Percentiles rank a stretch among this genome's conserved stretches.
phyloP scores from a whole-genome alignment of 2,797 vertebrate species.

The Bovichtus variegatus region DNA sequence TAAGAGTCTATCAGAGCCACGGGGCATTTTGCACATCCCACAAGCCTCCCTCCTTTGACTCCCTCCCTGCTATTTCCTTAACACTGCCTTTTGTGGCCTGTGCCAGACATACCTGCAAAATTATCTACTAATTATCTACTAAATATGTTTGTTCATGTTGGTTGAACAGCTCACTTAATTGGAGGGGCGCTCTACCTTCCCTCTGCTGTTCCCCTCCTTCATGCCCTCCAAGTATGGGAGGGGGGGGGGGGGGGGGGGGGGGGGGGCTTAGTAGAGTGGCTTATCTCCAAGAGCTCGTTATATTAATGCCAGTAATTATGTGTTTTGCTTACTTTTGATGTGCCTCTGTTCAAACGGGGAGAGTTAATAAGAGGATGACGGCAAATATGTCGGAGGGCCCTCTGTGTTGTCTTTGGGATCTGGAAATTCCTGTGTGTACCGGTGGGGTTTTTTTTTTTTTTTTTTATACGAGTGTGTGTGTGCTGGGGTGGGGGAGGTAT shows the following conservation, averaged over 20 bases:
- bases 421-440: slow-evolving; percentile 75
- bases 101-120: slow-evolving; percentile 91
- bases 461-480: slow-evolving; percentile 24
- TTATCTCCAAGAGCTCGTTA: slow-evolving; percentile 90
- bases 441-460: slow-evolving; percentile 46
- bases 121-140: slow-evolving; percentile 92
- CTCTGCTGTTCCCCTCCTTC: slow-evolving; percentile 66
- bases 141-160: slow-evolving; percentile 92
- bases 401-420: slow-evolving; percentile 78
- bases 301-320: slow-evolving; percentile 92
- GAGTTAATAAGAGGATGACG: slow-evolving; percentile 84
- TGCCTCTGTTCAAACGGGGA: slow-evolving; percentile 83
- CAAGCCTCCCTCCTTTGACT: slow-evolving; percentile 71
- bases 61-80: slow-evolving; percentile 83
- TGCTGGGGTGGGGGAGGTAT: slow-evolving; percentile 20
- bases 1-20: slow-evolving; percentile 73
- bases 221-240: slow-evolving; percentile 66
- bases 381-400: slow-evolving; percentile 81
- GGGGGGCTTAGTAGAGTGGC: slow-evolving; percentile 84
- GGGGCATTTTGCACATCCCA: slow-evolving; percentile 72
- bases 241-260: slow-evolving; percentile 39
- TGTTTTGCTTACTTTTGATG: slow-evolving; percentile 89
- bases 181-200: slow-evolving; percentile 76
- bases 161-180: slow-evolving; percentile 89
- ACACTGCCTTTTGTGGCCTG: slow-evolving; percentile 78